Base-by-base conservation (phyloP, 1,140 invertebrate species). In the Doryteuthis pealeii region DNA sequence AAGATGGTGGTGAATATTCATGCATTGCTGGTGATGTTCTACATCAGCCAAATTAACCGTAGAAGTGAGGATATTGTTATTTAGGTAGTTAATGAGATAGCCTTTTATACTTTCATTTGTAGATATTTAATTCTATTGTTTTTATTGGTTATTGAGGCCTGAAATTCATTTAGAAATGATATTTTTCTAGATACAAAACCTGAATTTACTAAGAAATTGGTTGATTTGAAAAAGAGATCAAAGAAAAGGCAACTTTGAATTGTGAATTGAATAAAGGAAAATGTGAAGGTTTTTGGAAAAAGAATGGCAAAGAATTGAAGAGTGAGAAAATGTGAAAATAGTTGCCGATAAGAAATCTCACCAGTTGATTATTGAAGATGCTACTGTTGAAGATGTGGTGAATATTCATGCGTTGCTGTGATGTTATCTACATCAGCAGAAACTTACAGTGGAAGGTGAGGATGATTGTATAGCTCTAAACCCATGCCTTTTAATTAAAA, bases 361-460 rank as follows among this genome's bases (percentile, higher is more conserved):
- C 18, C 54, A 62, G 22, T 28, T 62, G 54, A 62, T 62, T 14
- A n/a, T n/a, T 62, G 54, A 62, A 62, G 26, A 62, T 62, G 54
- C 54, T 15, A 62, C 22, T 8, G 5, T 62, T 22, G 79, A 85
- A 31, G 86, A 87, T 77, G 72, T 43, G 86, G 78, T 15, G 54
- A 62, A 62, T 87, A 87, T 72, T 82, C 81, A 18, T 83, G 84
- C 77, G 76, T 77, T 82, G 80, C 73, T 82, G 80, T 31, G 84
- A 86, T 75, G 80, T n/a, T 80, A 3, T 81, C 78, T 58, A 85
- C 85, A 2, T 75, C 80, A 80, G 79, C 43, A n/a, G n/a, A 81
- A 76, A 14, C 74, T 87, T 32, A 80, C 72, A 31, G 82, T 88
- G 26, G 77, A 83, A 82, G 87, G 86, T 86, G 35, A 66, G 79